Evolutionary conservation across 1,140 invertebrate genomes (phyloP).

Genomic region (Aphaenogaster ashmeadi): DNA sequence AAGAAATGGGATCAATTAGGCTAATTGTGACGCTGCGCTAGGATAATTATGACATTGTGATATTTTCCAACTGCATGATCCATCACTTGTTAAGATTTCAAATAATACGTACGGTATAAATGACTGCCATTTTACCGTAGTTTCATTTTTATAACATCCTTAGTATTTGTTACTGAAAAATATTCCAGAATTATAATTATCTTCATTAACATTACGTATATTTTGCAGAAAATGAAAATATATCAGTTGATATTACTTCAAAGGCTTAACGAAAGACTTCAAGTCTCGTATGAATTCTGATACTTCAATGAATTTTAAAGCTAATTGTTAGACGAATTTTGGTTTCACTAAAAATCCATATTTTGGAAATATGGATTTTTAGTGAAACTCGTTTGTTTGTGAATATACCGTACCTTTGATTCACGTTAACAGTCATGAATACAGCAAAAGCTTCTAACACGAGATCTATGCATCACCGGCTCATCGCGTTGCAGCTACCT

Average conservation of each 20-base stretch:
- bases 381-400: conserved; percentile 8
- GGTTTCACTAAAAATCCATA: too few species aligned
- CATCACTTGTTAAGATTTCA: neutral
- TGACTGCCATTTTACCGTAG: neutral
- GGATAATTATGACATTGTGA: neutral
- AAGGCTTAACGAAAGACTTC: neutral
- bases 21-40: neutral
- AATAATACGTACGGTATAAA: neutral
- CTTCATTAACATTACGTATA: neutral
- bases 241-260: neutral
- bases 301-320: conserved; percentile 5
- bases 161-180: neutral
- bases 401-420: conserved; percentile 16
- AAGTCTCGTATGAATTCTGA: neutral
- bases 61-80: neutral
- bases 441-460: conserved; percentile 24
- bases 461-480: conserved; percentile 28
- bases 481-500: conserved; percentile 22
- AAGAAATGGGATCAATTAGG: neutral
- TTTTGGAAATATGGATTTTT: conserved; percentile 15
- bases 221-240: neutral
- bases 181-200: neutral
- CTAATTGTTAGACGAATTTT: neutral
- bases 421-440: conserved; percentile 19
- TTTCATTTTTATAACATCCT: conserved; percentile 4